These are phyloP conservation scores for Lithobius niger DNA, from an alignment of 1,140 invertebrate genomes.

Conservation along the genomic window DNA sequence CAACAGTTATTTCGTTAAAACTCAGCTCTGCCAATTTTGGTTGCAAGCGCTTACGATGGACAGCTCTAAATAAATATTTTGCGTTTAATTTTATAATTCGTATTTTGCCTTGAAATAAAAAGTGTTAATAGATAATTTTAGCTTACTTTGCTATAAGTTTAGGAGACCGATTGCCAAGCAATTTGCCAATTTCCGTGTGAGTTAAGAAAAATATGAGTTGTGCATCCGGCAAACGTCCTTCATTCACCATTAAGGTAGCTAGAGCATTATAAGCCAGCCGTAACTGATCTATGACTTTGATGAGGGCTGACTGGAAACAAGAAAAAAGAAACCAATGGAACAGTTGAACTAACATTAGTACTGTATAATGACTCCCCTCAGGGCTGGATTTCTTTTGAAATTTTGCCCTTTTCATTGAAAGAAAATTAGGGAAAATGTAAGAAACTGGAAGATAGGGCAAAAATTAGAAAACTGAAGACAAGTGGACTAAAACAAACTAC, in stretches of 20 bases:
- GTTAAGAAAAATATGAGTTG: constrained; percentile 57
- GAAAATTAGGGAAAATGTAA: no score
- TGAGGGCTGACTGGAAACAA: constrained; percentile 35
- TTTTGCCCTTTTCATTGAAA: no score
- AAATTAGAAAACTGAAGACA: no score
- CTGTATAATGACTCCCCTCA: no score
- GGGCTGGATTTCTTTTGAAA: no score
- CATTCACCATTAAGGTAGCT: constrained; percentile 40
- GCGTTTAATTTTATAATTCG: no score
- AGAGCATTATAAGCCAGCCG: constrained; percentile 44
- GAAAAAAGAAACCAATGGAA: no score
- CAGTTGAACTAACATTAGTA: no score
- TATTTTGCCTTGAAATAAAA: no score
- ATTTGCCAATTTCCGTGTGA: constrained; percentile 43
- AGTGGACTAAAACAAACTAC: no score
- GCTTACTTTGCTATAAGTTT: constrained; percentile 47
- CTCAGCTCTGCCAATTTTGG: constrained; percentile 40
- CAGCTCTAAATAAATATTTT: constrained; percentile 46
- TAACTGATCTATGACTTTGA: constrained; percentile 43
- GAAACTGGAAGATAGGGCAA: no score
- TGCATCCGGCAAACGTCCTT: constrained; percentile 47
- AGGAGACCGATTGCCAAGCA: constrained; percentile 41
- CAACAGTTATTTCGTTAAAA: constrained; percentile 48
- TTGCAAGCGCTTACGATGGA: constrained; percentile 43
- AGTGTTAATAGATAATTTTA: background rate